Evolutionary conservation across 2,113 vertebrate genomes (phyloP).

Genomic region (Ifrita kowaldi): DNA sequence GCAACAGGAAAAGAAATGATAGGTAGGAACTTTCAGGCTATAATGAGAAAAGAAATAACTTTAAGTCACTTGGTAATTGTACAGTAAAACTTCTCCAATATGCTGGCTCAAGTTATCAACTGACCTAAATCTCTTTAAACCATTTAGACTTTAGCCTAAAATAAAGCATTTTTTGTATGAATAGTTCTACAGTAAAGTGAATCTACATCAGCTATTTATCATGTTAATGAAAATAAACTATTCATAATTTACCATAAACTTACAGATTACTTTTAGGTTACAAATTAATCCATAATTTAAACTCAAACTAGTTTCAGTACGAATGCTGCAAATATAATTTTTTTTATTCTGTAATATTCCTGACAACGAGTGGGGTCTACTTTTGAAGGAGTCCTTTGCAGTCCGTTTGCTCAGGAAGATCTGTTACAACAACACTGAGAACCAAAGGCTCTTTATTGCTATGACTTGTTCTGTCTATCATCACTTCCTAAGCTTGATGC

Average conservation of each 20-base stretch:
- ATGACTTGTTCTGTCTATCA: not conserved
- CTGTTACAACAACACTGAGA: not conserved
- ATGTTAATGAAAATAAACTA: not conserved
- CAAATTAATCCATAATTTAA: not conserved
- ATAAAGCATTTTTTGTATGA: not conserved
- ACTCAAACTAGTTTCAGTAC: not conserved
- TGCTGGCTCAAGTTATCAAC: not conserved
- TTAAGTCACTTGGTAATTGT: not conserved
- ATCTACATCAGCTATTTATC: not conserved
- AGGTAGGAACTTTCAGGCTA: not conserved
- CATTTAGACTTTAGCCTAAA: not conserved
- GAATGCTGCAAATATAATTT: not conserved
- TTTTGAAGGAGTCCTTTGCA: not conserved
- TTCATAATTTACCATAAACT: not conserved
- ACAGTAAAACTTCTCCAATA: not conserved
- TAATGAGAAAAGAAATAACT: not conserved
- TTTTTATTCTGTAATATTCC: not conserved
- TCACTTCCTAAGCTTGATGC: not conserved
- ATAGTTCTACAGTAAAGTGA: not conserved
- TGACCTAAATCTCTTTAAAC: not conserved
- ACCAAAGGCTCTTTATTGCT: not conserved
- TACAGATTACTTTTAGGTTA: not conserved
- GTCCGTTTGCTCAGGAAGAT: not conserved
- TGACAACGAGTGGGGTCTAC: accelerated
- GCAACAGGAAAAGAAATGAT: not conserved